Evolutionary conservation across 2,113 vertebrate genomes (phyloP).

Genomic region (Brachyistius frenatus): DNA sequence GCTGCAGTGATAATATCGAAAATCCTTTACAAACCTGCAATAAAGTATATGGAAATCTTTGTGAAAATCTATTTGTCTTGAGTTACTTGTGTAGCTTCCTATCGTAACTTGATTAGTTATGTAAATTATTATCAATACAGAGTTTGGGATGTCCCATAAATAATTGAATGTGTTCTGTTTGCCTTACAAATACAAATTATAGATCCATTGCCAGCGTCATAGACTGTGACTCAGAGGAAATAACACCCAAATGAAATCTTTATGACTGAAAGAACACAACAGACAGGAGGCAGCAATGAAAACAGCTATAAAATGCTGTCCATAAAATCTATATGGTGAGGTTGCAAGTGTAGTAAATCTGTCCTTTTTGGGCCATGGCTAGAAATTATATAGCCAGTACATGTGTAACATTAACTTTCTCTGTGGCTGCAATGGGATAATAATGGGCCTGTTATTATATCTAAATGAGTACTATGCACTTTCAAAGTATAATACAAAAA

Average conservation of each 20-base stretch:
- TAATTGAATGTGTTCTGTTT: neutral
- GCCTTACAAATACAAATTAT: neutral
- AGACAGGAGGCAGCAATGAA: neutral
- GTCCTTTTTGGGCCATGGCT: neutral
- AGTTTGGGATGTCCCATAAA: neutral
- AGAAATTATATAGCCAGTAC: neutral
- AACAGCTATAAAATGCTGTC: neutral
- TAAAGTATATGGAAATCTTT: no score
- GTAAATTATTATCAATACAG: neutral
- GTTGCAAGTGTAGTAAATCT: slow-evolving; percentile 11
- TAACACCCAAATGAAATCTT: slow-evolving; percentile 1
- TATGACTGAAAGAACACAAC: neutral
- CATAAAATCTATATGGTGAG: neutral
- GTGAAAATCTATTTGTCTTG: neutral
- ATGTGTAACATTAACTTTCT: neutral
- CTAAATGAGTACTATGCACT: neutral
- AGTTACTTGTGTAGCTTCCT: no score
- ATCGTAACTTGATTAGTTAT: neutral
- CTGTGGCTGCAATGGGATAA: neutral
- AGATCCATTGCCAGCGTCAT: neutral
- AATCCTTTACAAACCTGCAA: no score
- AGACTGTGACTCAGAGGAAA: neutral
- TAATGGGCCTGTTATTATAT: neutral
- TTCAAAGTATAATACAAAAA: neutral
- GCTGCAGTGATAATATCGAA: no score